phyloP scores from a whole-genome alignment of 2,113 vertebrate genomes.

The Lota lota region DNA sequence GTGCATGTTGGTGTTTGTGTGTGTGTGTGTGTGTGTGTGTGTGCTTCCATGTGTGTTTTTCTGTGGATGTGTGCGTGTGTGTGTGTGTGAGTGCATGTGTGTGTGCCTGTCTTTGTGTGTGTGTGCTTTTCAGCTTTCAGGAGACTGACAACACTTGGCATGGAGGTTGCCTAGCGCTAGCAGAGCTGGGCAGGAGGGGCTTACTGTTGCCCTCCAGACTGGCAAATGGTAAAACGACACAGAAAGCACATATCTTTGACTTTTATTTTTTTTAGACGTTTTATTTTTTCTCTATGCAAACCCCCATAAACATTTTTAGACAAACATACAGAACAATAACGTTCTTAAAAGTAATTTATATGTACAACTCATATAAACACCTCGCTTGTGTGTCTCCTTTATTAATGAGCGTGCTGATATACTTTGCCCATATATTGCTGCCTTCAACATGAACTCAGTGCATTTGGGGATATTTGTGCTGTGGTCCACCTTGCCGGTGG shows the following conservation, averaged over 20 bases:
- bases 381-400: slow-evolving; percentile 3
- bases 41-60: not conserved
- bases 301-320: not conserved
- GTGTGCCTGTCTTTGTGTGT: not conserved
- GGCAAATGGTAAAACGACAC: slow-evolving; percentile 73
- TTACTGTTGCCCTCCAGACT: slow-evolving; percentile 89
- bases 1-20: not conserved
- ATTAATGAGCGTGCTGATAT: not conserved
- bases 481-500: slow-evolving; percentile 1
- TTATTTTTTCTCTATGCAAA: slow-evolving; percentile 24
- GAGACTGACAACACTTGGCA: slow-evolving; percentile 93
- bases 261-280: slow-evolving; percentile 1
- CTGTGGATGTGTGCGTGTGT: not conserved
- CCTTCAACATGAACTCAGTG: slow-evolving; percentile 7
- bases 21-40: not conserved
- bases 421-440: not conserved
- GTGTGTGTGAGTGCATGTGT: not conserved
- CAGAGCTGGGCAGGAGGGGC: slow-evolving; percentile 91
- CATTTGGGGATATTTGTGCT: not conserved
- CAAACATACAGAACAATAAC: not conserved
- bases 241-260: not conserved
- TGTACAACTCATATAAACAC: not conserved
- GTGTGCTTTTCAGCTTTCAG: slow-evolving; percentile 79
- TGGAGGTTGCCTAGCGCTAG: slow-evolving; percentile 91
- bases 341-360: slow-evolving; percentile 2